Conservation (phyloP, 2,113 vertebrate species). For the Mastomys natalensis region DNA sequence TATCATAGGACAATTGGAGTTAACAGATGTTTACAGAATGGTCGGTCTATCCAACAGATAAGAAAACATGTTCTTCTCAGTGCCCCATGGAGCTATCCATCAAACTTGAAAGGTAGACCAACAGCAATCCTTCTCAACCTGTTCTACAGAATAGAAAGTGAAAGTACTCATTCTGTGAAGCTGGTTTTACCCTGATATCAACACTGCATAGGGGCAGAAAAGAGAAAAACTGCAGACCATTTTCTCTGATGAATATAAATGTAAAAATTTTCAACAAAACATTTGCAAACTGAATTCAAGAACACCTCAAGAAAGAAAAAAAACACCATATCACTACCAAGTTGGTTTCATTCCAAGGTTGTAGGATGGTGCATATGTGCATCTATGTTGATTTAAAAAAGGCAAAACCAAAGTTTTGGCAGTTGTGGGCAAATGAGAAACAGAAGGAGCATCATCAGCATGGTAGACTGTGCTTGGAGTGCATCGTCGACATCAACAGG, state of each 20-base stretch:
- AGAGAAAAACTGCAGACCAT: neutral
- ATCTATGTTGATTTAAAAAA: neutral
- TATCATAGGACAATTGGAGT: neutral
- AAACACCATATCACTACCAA: neutral
- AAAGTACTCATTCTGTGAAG: neutral
- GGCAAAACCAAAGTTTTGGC: too few species aligned
- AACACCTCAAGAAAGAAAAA: neutral
- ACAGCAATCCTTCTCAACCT: neutral
- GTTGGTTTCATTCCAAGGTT: neutral
- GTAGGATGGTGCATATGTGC: neutral
- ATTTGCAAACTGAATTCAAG: neutral
- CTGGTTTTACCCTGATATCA: neutral
- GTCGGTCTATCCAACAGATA: too few species aligned
- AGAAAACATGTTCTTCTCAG: neutral
- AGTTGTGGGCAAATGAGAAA: neutral
- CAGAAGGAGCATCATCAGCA: neutral
- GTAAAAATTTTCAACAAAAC: neutral
- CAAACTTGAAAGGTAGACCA: neutral
- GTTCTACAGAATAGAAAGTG: neutral
- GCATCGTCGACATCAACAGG: neutral
- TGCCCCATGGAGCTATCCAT: neutral
- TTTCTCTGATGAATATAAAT: neutral
- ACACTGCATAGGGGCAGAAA: neutral
- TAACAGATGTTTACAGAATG: neutral
- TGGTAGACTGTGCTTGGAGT: neutral